A percentile compares a stretch with the other conserved stretches of the same genome.
These are phyloP conservation scores for Drosophila novamexicana DNA, from an alignment of 1,140 invertebrate genomes.

Conservation along the genomic window DNA sequence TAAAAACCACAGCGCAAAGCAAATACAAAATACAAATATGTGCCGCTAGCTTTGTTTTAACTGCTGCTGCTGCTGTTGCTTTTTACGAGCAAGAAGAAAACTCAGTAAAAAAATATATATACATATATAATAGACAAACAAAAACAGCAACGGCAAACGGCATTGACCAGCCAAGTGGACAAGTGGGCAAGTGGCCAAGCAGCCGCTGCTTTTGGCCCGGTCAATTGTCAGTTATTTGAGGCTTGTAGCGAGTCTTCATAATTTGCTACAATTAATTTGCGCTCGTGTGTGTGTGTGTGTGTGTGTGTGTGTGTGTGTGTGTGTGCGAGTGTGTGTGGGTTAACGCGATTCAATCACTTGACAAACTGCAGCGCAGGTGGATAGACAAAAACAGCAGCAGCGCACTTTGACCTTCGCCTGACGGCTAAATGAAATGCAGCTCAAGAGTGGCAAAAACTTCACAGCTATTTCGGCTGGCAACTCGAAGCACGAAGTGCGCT, in stretches of 20 bases:
- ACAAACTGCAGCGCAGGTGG: constrained; percentile 45
- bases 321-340: constrained; percentile 2
- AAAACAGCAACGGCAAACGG: constrained; percentile 52
- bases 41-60: constrained; percentile 58
- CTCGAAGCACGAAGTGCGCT: constrained; percentile 72
- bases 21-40: constrained; percentile 49
- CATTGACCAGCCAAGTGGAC: constrained; percentile 72
- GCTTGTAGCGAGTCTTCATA: constrained; percentile 32
- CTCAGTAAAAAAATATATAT: constrained; percentile 16
- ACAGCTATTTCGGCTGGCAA: constrained; percentile 32
- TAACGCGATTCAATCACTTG: constrained; percentile 38
- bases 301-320: not conserved
- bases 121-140: constrained; percentile 32
- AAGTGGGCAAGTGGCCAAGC: constrained; percentile 42
- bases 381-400: constrained; percentile 23
- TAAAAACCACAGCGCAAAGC: constrained; percentile 51
- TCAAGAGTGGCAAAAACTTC: constrained; percentile 47
- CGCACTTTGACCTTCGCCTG: constrained; percentile 65
- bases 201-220: constrained; percentile 23
- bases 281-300: constrained; percentile 1
- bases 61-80: constrained; percentile 10
- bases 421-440: constrained; percentile 56
- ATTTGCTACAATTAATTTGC: constrained; percentile 52
- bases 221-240: constrained; percentile 35
- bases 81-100: constrained; percentile 29